Base-by-base conservation (phyloP, 1,140 invertebrate genomes). In the Sitodiplosis mosellana region DNA sequence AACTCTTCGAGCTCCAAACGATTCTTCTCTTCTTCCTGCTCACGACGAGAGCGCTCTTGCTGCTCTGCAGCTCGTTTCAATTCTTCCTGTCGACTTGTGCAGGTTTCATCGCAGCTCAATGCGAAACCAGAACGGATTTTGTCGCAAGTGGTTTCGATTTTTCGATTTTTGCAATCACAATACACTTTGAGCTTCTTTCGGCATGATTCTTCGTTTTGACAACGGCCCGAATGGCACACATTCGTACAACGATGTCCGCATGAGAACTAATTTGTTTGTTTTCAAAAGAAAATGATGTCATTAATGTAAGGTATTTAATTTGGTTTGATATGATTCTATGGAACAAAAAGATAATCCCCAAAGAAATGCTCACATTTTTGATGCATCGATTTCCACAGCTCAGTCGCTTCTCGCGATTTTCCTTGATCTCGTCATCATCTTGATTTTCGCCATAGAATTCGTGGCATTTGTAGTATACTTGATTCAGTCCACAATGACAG, bases 401-500 rank as follows among this genome's bases (percentile, higher is more conserved):
- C 15, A 48, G 47, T 14, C 57, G 45, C 44, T 53, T 51, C 11
- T 51, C 67, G 5, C 17, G 17, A 18, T 43, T 50, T 51, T 68
- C 63, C 33, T 64, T 14, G 7, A 54, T 52, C 18, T 59, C 59
- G 38, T 71, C 62, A 27, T 70, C 72, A 27, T 75, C 58, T 5
- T 54, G 50, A 4, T 63, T 69, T 2, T 73, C 66, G 12, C 63
- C 60, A 7, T 69, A 74, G 56, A 83, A 74, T 53, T 81, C 74
- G 33, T 61, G 60, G 58, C 90, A 93, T 20, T 74, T 66, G 37
- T 87, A 69, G 52, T 85, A 83, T 12, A 83, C 61, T 41, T 82
- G 74, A 47, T 76, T 78, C 2, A 85, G 68, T 1, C 76, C 74
- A 59, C 90, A 94, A 58, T 90, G 83, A 54, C 90, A 94, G 33